A percentile compares a stretch with the other conserved stretches of the same genome.
These are phyloP conservation scores for Pseudococcus longispinus DNA, from an alignment of 2,888 invertebrate species.

Conservation along the genomic window DNA sequence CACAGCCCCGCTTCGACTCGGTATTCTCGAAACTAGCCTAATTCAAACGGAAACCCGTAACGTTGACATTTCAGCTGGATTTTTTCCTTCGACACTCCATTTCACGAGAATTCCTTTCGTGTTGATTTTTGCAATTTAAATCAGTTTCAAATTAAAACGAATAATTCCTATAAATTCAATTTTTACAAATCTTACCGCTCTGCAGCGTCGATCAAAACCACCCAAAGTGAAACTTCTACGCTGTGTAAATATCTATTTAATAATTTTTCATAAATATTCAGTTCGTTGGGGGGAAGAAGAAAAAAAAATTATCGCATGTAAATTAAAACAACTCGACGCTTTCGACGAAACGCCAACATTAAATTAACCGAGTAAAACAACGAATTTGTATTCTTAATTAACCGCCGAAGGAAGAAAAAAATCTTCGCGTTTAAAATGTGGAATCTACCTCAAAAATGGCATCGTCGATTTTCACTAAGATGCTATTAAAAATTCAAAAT, in stretches of 20 bases:
- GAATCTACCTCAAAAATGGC: not conserved
- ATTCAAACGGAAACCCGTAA: not conserved
- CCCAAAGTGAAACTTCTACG: not conserved
- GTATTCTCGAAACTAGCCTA: not conserved
- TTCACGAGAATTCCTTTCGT: not conserved
- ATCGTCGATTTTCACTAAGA: not conserved
- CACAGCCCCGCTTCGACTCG: not conserved
- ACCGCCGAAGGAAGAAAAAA: not conserved
- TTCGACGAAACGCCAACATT: not conserved
- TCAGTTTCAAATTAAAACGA: not conserved
- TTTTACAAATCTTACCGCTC: not conserved
- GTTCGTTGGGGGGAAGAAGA: not conserved
- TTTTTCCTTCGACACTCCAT: not conserved
- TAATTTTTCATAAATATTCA: conserved; percentile 15
- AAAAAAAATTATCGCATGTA: not conserved
- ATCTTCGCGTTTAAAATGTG: not conserved
- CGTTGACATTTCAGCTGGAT: not conserved
- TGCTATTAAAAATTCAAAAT: not conserved
- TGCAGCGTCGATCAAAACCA: not conserved
- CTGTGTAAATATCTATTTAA: not conserved
- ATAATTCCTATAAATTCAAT: not conserved
- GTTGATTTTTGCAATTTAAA: conserved; percentile 1
- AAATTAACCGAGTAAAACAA: not conserved
- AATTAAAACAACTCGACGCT: not conserved
- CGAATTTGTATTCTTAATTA: not conserved